phyloP scores from a whole-genome alignment of 2,888 invertebrate genomes.

The Rhagophthalmus giganteus region DNA sequence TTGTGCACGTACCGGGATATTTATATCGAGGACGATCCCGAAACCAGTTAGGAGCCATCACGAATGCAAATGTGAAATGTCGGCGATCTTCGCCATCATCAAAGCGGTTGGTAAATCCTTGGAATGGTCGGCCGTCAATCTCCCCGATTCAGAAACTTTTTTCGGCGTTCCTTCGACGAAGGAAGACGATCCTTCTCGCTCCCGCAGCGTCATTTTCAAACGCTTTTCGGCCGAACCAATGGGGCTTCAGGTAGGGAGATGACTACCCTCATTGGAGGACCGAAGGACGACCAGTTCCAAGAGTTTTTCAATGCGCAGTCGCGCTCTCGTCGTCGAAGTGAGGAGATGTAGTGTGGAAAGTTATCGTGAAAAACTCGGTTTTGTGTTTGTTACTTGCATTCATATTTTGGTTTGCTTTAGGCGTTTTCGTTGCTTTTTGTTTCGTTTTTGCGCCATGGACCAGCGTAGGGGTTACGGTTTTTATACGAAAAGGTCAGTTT shows the following conservation, averaged over 20 bases:
- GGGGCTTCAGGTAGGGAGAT: conserved; percentile 44
- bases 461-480: conserved; percentile 74
- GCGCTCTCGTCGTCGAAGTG: conserved; percentile 34
- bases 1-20: too few relatives aligned
- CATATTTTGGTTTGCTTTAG: conserved; percentile 20
- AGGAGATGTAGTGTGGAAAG: conserved; percentile 32
- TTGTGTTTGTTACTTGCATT: conserved; percentile 32
- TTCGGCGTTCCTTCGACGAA: conserved; percentile 24
- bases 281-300: conserved; percentile 50
- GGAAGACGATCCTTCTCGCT: conserved; percentile 22
- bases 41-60: conserved; percentile 29
- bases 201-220: conserved; percentile 32
- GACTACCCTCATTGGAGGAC: conserved; percentile 44
- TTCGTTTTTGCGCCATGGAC: conserved; percentile 61
- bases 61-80: conserved; percentile 32
- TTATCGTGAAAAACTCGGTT: conserved; percentile 32
- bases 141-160: conserved; percentile 40
- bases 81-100: conserved; percentile 31
- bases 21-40: conserved; percentile 12
- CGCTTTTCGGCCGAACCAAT: conserved; percentile 47
- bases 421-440: conserved; percentile 15
- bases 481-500: conserved; percentile 80
- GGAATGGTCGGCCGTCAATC: conserved; percentile 50
- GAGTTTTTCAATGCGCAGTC: conserved; percentile 42
- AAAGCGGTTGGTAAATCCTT: conserved; percentile 32